A percentile compares a stretch with the other conserved stretches of the same genome.
These are phyloP conservation scores for Sesia bembeciformis DNA, from an alignment of 2,888 invertebrate species.

Conservation along the genomic window DNA sequence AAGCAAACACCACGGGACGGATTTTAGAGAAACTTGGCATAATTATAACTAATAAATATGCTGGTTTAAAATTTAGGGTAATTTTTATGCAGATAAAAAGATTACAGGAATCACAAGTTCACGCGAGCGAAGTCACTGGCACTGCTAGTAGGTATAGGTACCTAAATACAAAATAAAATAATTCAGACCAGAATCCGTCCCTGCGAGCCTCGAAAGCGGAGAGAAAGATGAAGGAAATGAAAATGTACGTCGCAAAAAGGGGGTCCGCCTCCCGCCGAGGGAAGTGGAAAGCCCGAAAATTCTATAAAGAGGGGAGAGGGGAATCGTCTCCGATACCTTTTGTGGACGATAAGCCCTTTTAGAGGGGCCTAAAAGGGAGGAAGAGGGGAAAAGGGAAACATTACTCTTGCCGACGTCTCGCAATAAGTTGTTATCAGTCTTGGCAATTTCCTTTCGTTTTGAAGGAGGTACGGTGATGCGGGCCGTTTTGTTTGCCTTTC, in stretches of 20 bases:
- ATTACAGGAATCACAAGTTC: no score
- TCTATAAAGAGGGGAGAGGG: slow-evolving; percentile 62
- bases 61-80: no score
- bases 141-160: no score
- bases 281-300: slow-evolving; percentile 56
- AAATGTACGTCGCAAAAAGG: slow-evolving; percentile 73
- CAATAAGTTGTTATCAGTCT: slow-evolving; percentile 58
- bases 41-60: no score
- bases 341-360: slow-evolving; percentile 55
- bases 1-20: no score
- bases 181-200: slow-evolving; percentile 27
- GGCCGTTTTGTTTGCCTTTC: slow-evolving; percentile 4
- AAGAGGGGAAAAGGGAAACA: slow-evolving; percentile 38
- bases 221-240: slow-evolving; percentile 76
- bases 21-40: no score
- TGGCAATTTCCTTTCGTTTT: slow-evolving; percentile 56
- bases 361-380: slow-evolving; percentile 23
- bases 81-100: no score
- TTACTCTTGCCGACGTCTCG: slow-evolving; percentile 62
- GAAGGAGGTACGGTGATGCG: slow-evolving; percentile 31
- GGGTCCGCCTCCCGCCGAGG: slow-evolving; percentile 24
- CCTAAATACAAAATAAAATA: background rate
- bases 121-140: no score
- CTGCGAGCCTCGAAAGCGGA: slow-evolving; percentile 53
- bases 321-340: slow-evolving; percentile 52